These are phyloP conservation scores for Bolborhynchus lineola DNA, from an alignment of 2,113 vertebrate species.

Conservation along the genomic window DNA sequence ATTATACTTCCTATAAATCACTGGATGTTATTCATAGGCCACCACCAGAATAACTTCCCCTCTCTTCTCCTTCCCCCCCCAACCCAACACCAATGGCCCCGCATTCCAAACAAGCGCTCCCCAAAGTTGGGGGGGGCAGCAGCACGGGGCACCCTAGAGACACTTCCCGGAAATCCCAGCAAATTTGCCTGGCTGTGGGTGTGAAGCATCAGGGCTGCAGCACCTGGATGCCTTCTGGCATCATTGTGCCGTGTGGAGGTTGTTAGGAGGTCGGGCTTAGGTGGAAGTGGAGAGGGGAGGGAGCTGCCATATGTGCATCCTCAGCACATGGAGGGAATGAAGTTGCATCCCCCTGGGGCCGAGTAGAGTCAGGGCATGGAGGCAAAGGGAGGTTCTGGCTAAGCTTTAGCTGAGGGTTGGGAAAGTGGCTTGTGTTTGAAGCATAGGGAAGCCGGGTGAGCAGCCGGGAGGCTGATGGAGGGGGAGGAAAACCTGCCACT, in stretches of 20 bases:
- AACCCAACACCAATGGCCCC: slow-evolving; percentile 72
- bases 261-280: slow-evolving; percentile 55
- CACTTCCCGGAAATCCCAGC: slow-evolving; percentile 70
- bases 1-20: slow-evolving; percentile 99
- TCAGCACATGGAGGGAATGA: slow-evolving; percentile 24
- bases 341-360: neutral
- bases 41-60: slow-evolving; percentile 86
- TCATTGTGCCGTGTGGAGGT: slow-evolving; percentile 19
- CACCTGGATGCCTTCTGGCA: slow-evolving; percentile 64
- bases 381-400: neutral
- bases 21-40: slow-evolving; percentile 90
- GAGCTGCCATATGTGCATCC: slow-evolving; percentile 47
- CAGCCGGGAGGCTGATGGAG: rapidly evolving
- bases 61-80: slow-evolving; percentile 45
- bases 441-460: neutral
- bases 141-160: slow-evolving; percentile 89
- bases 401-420: neutral
- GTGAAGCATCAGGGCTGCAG: slow-evolving; percentile 45
- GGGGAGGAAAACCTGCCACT: neutral
- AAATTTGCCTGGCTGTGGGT: slow-evolving; percentile 55
- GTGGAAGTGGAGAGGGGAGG: slow-evolving; percentile 49
- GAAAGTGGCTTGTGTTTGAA: neutral
- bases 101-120: slow-evolving; percentile 49
- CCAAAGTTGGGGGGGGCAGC: slow-evolving; percentile 81
- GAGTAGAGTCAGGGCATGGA: slow-evolving; percentile 15